Base-by-base conservation (phyloP, 2,113 vertebrate genomes). In the Chaetorhynchus papuensis region DNA sequence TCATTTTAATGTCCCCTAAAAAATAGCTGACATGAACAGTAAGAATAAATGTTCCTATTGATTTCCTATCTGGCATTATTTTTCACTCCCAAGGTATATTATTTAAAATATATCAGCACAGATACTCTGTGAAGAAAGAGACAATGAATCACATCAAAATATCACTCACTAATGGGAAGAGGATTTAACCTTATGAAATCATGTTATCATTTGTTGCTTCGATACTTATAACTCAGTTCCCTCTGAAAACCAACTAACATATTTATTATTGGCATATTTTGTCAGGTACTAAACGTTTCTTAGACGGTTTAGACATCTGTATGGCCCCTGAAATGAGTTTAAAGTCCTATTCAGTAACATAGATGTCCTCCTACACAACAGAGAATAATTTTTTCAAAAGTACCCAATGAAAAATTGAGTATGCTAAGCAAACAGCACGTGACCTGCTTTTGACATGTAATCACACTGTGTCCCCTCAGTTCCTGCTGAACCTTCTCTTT, bases 21-120 rank as follows among this genome's bases (percentile, higher is more conserved):
- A 49, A 91, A 52, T 35, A 89, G 42, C 19, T 92, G 91, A 79
- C 70, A 72, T 61, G 74, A 94, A 75, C 49, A 94, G 76, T 85
- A 69, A 87, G 83, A 96, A 74, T 57, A 82, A 93, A 71, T 88
- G 35, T 54, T 94, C 63, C 13, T 89, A 94, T 93, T 93, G 89
- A 96, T 96, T 94, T 91, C n/a, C 59, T 89, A 71, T 90, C 31
- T 74, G 49, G 15, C 60, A 68, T 75, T 75, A 49, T 63, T 75
- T 90, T 81, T 84, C 49, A 76, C 6, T 95, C 37, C 52, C 28
- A 64, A 83, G 14, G 28, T n/a, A 26, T 42, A 72, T 91, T 82
- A 85, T 85, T 88, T 75, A 82, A 93, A 90, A 79, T 63, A 79
- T 24, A 89, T 45, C 52, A 91, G 45, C 33, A 87, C 28, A 83